Evolutionary conservation across 1,140 invertebrate species (phyloP), one percentile per base, ranked within the genome.

Genomic region (Reticulitermes speratus): DNA sequence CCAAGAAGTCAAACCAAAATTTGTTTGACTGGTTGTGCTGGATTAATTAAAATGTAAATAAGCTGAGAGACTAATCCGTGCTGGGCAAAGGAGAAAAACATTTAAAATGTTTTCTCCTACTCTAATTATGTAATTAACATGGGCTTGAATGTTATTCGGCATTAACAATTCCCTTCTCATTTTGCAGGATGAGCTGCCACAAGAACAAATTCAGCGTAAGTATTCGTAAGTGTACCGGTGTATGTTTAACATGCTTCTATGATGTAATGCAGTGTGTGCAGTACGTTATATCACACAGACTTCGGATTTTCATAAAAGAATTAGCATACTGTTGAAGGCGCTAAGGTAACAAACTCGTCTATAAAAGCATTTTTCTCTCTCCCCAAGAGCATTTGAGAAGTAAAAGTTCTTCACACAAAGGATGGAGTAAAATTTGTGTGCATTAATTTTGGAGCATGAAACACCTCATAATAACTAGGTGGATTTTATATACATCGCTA

Each of bases 131-230:
- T 48, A 48, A 48, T 48, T 48, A 48, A 48, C 3, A 11, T 55
- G 0, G 1, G 52, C 0, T 0, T 55, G 19, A 12, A 19, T 5
- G 16, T 55, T 5, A 16, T 55, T 19, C 19, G 52, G 5, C 7
- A 75, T 30, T 75, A 75, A 75, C 30, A 6, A 30, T 14, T 75
- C 14, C 16, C 12, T 23, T 85, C 82, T 87, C 65, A n/a, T 84
- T 44, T 86, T 86, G 23, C 83, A 88, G 87, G 87, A 88, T 69
- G 87, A 88, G n/a, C 85, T 88, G 45, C 85, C 84, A 21, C 82
- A 55, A 52, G 87, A 88, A 84, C 85, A 86, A 82, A 85, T 87
- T 32, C 44, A 25, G 25, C 87, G 87, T 88, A 86, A 87, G 87
- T 88, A 84, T 59, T 6, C 82, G 6, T 25, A 44, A 14, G 12